Conservation (phyloP, 2,113 vertebrate genomes). For the Chascanopsetta lugubris region DNA sequence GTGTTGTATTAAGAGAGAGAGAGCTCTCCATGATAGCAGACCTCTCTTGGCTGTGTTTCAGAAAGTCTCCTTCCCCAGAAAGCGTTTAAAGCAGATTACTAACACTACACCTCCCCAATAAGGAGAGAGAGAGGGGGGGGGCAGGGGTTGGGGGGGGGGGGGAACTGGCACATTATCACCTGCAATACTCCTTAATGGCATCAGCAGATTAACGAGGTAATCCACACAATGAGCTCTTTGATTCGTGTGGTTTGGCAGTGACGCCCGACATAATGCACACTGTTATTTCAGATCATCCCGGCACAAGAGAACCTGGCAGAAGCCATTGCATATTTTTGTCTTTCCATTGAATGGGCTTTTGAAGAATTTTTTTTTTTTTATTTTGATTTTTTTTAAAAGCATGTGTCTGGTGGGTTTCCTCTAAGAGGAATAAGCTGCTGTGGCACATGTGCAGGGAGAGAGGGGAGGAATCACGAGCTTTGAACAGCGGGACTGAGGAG, state of each 20-base stretch:
- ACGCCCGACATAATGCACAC: constrained; percentile 72
- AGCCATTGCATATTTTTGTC: constrained; percentile 36
- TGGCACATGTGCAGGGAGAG: constrained; percentile 59
- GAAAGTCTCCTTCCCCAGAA: constrained; percentile 75
- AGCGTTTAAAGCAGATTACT: constrained; percentile 81
- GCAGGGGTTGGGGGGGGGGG: constrained; percentile 33
- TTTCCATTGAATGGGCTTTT: constrained; percentile 70
- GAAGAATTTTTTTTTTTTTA: constrained; percentile 71
- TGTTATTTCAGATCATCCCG: constrained; percentile 75
- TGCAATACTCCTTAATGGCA: constrained; percentile 79
- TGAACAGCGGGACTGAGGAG: constrained; percentile 69
- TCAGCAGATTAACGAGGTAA: constrained; percentile 83
- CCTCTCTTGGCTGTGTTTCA: constrained; percentile 75
- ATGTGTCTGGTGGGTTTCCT: constrained; percentile 64
- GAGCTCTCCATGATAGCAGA: constrained; percentile 57
- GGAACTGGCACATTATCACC: constrained; percentile 79
- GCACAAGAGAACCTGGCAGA: constrained; percentile 74
- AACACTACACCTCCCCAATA: constrained; percentile 76
- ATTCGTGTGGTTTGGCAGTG: constrained; percentile 78
- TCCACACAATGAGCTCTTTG: constrained; percentile 82
- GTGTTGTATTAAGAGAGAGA: constrained; percentile 62
- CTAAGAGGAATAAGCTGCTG: constrained; percentile 61
- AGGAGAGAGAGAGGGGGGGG: constrained; percentile 46
- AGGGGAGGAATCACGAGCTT: constrained; percentile 63
- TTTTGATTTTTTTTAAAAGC: too few relatives aligned